Evolutionary conservation across 1,140 invertebrate species (phyloP), one percentile per base, ranked within the genome.

Genomic region (Drosophila chauvacae): DNA sequence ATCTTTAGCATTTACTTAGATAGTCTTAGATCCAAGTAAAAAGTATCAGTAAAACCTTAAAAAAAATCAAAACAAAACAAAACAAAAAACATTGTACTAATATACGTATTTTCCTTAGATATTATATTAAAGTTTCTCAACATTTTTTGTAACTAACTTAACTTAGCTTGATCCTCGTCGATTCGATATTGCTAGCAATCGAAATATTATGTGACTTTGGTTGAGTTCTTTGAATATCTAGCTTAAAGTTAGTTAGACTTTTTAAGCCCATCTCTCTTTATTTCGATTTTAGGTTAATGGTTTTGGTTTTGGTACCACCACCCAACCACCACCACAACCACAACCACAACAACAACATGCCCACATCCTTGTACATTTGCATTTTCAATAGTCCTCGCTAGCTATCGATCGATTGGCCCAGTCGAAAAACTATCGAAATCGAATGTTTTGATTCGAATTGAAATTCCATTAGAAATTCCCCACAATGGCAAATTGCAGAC

Each of bases 351-450:
- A 45, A 62, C 33, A 33, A 58, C 30, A 39, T 45, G 53, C 68
- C 48, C 44, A 63, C 70, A 74, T 74, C 71, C 71, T 74, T 74
- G 71, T 74, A 74, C 70, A 73, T 76, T 76, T 59, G 72, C 72
- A 76, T 76, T 60, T 76, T 53, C 2, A 35, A 65, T 58, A 59
- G 41, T 65, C 50, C 65, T 30, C 28, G 69, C 64, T 57, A 48
- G 59, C 44, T 28, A 28, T 13, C 64, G 66, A 69, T 66, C 62
- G 63, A 70, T 70, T 70, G 66, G 66, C 66, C 62, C 44, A 45
- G 63, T 42, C 33, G 39, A 44, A 56, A 71, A 41, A 18, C 18
- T 30, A 45, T 20, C 18, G 30, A 28, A n/a, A 45, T 20, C 18
- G 33, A 28, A n/a, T 30, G 30, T 18, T 16, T 51, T 13, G 16